Conservation (phyloP, 1,140 invertebrate species). For the Agraylea sexmaculata region DNA sequence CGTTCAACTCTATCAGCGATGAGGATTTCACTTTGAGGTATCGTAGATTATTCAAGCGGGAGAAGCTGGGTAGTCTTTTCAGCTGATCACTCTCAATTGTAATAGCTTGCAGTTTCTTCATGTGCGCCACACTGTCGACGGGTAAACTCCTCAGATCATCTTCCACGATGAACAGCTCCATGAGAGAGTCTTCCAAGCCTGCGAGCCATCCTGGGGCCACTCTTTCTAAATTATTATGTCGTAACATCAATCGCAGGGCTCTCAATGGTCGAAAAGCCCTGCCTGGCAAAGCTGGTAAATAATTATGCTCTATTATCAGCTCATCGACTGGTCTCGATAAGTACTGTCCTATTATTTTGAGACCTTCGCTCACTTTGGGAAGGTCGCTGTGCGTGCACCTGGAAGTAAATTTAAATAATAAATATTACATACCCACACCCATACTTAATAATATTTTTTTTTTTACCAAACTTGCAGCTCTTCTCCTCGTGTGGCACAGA, state of each 20-base stretch:
- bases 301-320: conserved; percentile 75
- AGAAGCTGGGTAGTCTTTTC: conserved; percentile 57
- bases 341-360: conserved; percentile 56
- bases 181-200: conserved; percentile 58
- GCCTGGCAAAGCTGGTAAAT: conserved; percentile 66
- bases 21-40: conserved; percentile 59
- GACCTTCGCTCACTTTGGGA: conserved; percentile 56
- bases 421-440: background rate
- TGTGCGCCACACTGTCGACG: conserved; percentile 59
- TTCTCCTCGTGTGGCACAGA: conserved; percentile 28
- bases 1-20: conserved; percentile 53
- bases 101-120: conserved; percentile 66
- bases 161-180: conserved; percentile 76
- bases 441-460: background rate
- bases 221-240: conserved; percentile 70
- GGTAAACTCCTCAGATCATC: conserved; percentile 65
- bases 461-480: conserved; percentile 39
- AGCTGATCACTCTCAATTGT: conserved; percentile 64
- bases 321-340: conserved; percentile 65
- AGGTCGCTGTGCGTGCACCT: conserved; percentile 83
- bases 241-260: conserved; percentile 65
- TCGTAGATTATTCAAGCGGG: conserved; percentile 48
- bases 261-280: conserved; percentile 61
- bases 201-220: conserved; percentile 70
- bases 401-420: conserved; percentile 19